phyloP scores from a whole-genome alignment of 1,140 invertebrate genomes.

The Drosophila ironensis region DNA sequence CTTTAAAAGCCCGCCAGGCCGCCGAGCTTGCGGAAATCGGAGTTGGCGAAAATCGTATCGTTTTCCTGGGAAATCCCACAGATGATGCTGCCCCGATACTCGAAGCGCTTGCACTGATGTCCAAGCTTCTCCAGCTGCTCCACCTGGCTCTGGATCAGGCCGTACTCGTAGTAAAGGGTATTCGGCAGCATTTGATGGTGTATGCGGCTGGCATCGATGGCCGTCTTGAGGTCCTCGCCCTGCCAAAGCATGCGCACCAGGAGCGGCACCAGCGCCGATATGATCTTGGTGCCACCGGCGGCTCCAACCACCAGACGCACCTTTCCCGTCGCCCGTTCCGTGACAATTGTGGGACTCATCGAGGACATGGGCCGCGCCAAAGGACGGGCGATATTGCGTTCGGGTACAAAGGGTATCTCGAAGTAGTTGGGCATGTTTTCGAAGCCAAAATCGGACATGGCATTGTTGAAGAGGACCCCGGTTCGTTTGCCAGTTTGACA shows the following conservation, averaged over 20 bases:
- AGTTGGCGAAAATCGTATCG: constrained; percentile 88
- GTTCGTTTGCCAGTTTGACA: constrained; percentile 84
- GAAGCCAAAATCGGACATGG: constrained; percentile 97
- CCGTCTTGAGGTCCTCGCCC: constrained; percentile 88
- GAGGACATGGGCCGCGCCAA: constrained; percentile 95
- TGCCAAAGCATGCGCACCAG: constrained; percentile 89
- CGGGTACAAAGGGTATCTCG: constrained; percentile 86
- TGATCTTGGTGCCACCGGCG: constrained; percentile 97
- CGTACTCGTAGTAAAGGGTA: constrained; percentile 88
- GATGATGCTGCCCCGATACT: constrained; percentile 87
- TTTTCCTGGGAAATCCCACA: constrained; percentile 86
- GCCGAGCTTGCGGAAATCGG: constrained; percentile 92
- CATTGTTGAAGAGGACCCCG: constrained; percentile 96
- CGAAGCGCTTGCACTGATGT: constrained; percentile 86
- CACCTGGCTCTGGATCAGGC: constrained; percentile 85
- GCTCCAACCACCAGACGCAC: constrained; percentile 93
- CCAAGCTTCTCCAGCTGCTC: constrained; percentile 86
- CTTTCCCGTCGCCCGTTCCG: constrained; percentile 87
- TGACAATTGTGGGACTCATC: constrained; percentile 93
- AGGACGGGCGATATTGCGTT: constrained; percentile 90
- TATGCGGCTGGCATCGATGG: constrained; percentile 91
- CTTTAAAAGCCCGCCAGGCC: constrained; percentile 88
- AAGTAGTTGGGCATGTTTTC: constrained; percentile 90
- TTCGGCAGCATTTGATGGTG: constrained; percentile 98
- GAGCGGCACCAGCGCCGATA: constrained; percentile 89